phyloP scores from a whole-genome alignment of 2,888 invertebrate genomes.

The Erebia ligea region DNA sequence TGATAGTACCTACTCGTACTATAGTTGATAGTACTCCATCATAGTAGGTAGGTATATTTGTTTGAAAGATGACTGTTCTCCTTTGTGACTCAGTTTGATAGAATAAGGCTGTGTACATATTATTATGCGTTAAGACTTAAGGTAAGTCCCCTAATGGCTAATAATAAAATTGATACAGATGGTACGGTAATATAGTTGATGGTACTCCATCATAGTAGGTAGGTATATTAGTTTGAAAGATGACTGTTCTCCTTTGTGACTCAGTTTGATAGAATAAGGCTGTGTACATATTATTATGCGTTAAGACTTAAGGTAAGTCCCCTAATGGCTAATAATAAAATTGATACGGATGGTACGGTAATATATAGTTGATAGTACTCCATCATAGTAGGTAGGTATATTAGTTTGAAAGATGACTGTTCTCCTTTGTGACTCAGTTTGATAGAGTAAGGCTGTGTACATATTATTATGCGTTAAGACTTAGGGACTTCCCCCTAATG shows the following conservation, averaged over 20 bases:
- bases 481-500: too few species aligned
- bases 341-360: too few species aligned
- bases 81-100: slow-evolving; percentile 2
- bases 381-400: not conserved
- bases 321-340: too few species aligned
- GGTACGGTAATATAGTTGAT: slow-evolving; percentile 2
- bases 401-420: slow-evolving; percentile 11
- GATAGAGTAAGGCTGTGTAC: not conserved
- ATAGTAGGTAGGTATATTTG: not conserved
- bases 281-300: not conserved
- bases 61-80: slow-evolving; percentile 8
- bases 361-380: not conserved
- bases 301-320: too few species aligned
- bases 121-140: too few species aligned
- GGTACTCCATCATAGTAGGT: not conserved
- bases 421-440: not conserved
- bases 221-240: slow-evolving; percentile 5
- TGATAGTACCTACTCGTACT: not conserved
- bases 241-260: not conserved
- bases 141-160: too few species aligned
- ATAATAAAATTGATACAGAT: too few species aligned
- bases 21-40: not conserved
- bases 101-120: not conserved
- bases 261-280: not conserved
- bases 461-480: not conserved